A percentile compares a stretch with the other conserved stretches of the same genome.
Evolutionary conservation across 2,113 vertebrate genomes (phyloP).

Genomic region (Crypturellus undulatus): DNA sequence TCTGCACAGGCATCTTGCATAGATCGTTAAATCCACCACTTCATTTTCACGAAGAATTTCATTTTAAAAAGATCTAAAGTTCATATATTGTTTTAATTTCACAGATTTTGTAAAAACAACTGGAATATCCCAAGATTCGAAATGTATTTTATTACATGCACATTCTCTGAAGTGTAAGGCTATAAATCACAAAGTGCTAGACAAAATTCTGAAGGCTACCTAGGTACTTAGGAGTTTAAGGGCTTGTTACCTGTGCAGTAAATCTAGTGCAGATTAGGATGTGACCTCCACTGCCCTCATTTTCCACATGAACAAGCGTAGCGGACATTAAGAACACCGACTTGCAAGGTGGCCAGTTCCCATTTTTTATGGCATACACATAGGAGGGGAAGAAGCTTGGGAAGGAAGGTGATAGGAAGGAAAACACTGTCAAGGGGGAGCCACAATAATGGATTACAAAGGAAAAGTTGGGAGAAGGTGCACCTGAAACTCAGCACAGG

Average conservation of each 20-base stretch:
- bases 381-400: not conserved
- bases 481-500: not conserved
- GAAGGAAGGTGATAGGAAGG: not conserved
- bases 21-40: not conserved
- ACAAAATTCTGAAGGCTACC: not conserved
- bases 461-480: not conserved
- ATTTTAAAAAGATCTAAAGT: not conserved
- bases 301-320: fast-evolving
- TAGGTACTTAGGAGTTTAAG: not conserved
- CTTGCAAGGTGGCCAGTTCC: not conserved
- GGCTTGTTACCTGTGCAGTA: not conserved
- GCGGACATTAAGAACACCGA: not conserved
- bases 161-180: not conserved
- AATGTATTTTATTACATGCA: not conserved
- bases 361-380: not conserved
- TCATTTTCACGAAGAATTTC: not conserved
- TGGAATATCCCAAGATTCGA: not conserved
- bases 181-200: not conserved
- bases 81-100: not conserved
- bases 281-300: not conserved
- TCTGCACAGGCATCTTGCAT: not conserved
- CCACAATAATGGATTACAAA: not conserved
- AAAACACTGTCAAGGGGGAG: not conserved
- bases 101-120: not conserved
- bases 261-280: not conserved